A percentile compares a stretch with the other conserved stretches of the same genome.
phyloP scores from a whole-genome alignment of 2,888 invertebrate species.

The Tryphoninae sp. region DNA sequence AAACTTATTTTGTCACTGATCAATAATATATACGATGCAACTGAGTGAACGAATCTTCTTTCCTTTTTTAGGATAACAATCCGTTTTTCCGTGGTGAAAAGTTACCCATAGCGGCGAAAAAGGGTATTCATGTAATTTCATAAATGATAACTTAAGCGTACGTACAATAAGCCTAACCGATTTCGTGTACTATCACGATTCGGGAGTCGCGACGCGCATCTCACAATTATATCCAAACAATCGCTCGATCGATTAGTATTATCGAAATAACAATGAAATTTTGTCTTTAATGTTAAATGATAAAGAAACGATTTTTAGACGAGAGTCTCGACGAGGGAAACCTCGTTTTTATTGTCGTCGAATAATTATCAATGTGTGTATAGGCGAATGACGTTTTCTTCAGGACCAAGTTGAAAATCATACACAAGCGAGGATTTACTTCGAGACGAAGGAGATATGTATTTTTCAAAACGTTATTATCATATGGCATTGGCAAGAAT shows the following conservation, averaged over 20 bases:
- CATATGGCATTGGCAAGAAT: neutral
- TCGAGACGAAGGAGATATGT: conserved; percentile 4
- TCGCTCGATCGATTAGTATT: conserved; percentile 36
- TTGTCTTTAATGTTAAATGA: conserved; percentile 51
- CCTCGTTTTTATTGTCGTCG: neutral
- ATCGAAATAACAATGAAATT: conserved; percentile 33
- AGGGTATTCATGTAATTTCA: conserved; percentile 88
- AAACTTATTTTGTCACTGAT: neutral
- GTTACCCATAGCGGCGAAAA: conserved; percentile 95
- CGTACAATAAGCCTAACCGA: conserved; percentile 21
- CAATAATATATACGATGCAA: too few species aligned
- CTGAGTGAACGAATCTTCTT: conserved; percentile 52
- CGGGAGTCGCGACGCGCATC: neutral
- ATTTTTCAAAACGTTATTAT: conserved; percentile 22
- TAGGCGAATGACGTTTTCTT: conserved; percentile 16
- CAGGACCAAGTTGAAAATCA: conserved; percentile 39
- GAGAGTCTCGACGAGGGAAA: neutral
- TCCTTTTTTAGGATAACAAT: conserved; percentile 88
- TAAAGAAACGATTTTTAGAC: neutral
- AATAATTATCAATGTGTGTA: conserved; percentile 2
- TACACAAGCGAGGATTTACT: neutral
- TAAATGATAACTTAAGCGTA: conserved; percentile 69
- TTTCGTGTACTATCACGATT: neutral
- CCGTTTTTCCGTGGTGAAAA: conserved; percentile 93
- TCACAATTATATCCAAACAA: conserved; percentile 6